Conservation (phyloP, 2,888 invertebrate genomes). For the Nomada lathburiana region DNA sequence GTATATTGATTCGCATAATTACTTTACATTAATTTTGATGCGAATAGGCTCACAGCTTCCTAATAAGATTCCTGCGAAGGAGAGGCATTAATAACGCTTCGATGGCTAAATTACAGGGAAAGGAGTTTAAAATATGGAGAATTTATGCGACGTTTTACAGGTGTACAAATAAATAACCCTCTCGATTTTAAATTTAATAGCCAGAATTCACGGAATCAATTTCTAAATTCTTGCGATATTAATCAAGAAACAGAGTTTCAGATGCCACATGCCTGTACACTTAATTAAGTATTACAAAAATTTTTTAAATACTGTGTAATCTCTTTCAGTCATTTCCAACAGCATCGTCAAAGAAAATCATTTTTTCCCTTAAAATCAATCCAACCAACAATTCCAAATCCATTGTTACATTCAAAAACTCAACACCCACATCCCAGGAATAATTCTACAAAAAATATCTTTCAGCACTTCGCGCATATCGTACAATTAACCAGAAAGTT, state of each 20-base stretch:
- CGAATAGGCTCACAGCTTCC: background rate
- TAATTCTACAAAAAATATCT: too few relatives aligned
- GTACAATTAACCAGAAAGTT: too few relatives aligned
- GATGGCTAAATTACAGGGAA: constrained; percentile 13
- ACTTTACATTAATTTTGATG: background rate
- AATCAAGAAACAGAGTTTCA: background rate
- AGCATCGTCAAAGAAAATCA: too few relatives aligned
- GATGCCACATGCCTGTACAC: too few relatives aligned
- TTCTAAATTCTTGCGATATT: background rate
- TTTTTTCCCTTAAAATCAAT: too few relatives aligned
- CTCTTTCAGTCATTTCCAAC: too few relatives aligned
- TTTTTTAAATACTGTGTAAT: too few relatives aligned
- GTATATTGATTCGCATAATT: background rate
- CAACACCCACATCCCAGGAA: too few relatives aligned
- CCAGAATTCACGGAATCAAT: background rate
- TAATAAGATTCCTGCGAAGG: background rate
- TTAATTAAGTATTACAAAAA: too few relatives aligned
- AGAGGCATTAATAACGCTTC: constrained; percentile 3
- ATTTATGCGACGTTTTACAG: background rate
- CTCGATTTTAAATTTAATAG: background rate
- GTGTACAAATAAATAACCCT: background rate
- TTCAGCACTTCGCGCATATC: too few relatives aligned
- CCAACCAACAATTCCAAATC: too few relatives aligned
- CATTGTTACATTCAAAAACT: too few relatives aligned
- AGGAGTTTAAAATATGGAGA: background rate